phyloP scores from a whole-genome alignment of 2,797 vertebrate genomes.

The Schizopygopsis malacanthus region DNA sequence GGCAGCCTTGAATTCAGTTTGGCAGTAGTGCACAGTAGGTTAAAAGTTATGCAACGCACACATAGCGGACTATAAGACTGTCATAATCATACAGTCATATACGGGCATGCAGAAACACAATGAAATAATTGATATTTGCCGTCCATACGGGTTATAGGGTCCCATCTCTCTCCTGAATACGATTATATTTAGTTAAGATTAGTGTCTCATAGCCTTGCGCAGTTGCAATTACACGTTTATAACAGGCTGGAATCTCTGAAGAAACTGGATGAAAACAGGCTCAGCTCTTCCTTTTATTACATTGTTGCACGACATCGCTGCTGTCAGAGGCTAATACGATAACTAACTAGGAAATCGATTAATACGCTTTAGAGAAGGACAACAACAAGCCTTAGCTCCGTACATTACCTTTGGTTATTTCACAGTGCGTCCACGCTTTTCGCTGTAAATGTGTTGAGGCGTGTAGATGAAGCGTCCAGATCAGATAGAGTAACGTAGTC shows the following conservation, averaged over 20 bases:
- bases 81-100: background rate
- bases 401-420: constrained; percentile 31
- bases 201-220: background rate
- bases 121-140: background rate
- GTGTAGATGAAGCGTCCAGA: too few relatives aligned
- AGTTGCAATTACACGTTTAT: background rate
- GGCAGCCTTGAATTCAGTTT: accelerated
- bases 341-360: too few relatives aligned
- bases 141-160: too few relatives aligned
- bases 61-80: background rate
- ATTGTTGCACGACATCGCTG: background rate
- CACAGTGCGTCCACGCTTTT: background rate
- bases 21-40: too few relatives aligned
- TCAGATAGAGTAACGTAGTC: too few relatives aligned
- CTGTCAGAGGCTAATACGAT: background rate
- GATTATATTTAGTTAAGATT: background rate
- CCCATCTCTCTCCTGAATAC: background rate
- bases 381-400: background rate
- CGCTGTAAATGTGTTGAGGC: background rate
- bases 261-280: too few relatives aligned
- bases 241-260: too few relatives aligned
- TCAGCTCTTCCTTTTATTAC: background rate
- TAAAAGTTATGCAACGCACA: too few relatives aligned
- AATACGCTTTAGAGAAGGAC: background rate
- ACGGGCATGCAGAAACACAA: background rate